These are phyloP conservation scores for Cyprinodon brontotheroides DNA, from an alignment of 2,113 vertebrate species.

Conservation along the genomic window DNA sequence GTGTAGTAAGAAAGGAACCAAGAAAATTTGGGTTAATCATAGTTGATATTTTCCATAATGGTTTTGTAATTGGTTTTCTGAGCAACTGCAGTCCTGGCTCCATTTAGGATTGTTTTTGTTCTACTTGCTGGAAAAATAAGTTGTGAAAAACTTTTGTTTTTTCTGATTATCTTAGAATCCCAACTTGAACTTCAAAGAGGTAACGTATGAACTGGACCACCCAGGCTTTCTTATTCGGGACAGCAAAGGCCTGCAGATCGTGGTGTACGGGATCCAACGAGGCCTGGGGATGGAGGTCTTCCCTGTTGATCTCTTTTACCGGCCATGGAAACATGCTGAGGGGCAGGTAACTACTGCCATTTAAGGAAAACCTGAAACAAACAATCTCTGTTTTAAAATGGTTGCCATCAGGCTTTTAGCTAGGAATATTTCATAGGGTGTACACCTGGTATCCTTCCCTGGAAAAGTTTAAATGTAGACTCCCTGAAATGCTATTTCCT, in stretches of 20 bases:
- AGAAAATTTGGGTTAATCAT: neutral
- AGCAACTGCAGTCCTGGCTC: neutral
- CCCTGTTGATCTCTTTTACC: slow-evolving; percentile 96
- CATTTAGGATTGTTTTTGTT: neutral
- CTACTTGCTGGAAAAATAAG: neutral
- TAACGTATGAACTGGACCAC: slow-evolving; percentile 97
- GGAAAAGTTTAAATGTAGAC: too few species aligned
- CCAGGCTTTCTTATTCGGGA: slow-evolving; percentile 95
- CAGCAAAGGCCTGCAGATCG: slow-evolving; percentile 95
- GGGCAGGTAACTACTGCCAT: slow-evolving; percentile 85
- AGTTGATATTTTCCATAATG: neutral
- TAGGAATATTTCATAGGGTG: too few species aligned
- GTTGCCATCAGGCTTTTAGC: too few species aligned
- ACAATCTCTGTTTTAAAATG: too few species aligned
- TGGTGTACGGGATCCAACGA: slow-evolving; percentile 96
- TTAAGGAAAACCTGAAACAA: too few species aligned
- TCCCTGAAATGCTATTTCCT: too few species aligned
- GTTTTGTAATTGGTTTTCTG: neutral
- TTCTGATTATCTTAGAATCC: slow-evolving; percentile 83
- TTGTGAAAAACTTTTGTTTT: neutral
- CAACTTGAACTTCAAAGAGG: slow-evolving; percentile 97
- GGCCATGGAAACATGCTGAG: slow-evolving; percentile 98
- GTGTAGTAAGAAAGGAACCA: neutral
- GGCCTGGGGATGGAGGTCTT: slow-evolving; percentile 96
- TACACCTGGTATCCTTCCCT: too few species aligned